Evolutionary conservation across 2,888 invertebrate genomes (phyloP), one percentile per base, ranked within the genome.

Genomic region (Apodemia zela): DNA sequence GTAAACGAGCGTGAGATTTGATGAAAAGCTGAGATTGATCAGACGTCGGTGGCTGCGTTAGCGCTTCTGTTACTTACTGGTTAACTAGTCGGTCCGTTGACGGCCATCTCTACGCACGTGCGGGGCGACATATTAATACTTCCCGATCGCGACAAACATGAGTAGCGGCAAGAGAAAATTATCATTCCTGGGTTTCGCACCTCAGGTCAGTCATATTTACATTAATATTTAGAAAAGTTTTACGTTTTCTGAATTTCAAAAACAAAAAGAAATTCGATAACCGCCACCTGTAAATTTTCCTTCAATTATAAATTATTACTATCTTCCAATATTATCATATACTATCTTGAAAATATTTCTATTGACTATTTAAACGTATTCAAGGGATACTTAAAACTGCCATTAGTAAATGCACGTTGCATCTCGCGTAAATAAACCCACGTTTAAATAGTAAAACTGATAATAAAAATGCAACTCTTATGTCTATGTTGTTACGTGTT

Each of bases 121-220:
- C 64, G 62, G 64, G 68, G 69, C 68, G 62, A 68, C 65, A 45
- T n/a, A n/a, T n/a, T 63, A 61, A 62, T 33, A 64, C 35, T 58
- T 45, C 66, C 60, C 66, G 62, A 64, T 45, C 69, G 42, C 63
- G 45, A 54, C 38, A 65, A 65, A 70, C 69, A 87, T 88, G 87
- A 87, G 93, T 74, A 93, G 92, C 73, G 94, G 93, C 77, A 93
- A 93, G 77, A 93, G 95, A 83, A 96, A 96, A 80, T 89, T 96
- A 64, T 95, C 95, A 61, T 96, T 96, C 82, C 92, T 96, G 68
- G 95, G 96, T 73, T 95, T 95, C 78, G 93, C 93, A 67, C 93
- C 93, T 17, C 87, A 93, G 93, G 93, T 87, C 76, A 87, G 93
- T 88, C 73, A 29, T n/a, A 51, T 51, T 49, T 49, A 10, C 7